Evolutionary conservation across 2,797 vertebrate species (phyloP).

Genomic region (Myotis planiceps): DNA sequence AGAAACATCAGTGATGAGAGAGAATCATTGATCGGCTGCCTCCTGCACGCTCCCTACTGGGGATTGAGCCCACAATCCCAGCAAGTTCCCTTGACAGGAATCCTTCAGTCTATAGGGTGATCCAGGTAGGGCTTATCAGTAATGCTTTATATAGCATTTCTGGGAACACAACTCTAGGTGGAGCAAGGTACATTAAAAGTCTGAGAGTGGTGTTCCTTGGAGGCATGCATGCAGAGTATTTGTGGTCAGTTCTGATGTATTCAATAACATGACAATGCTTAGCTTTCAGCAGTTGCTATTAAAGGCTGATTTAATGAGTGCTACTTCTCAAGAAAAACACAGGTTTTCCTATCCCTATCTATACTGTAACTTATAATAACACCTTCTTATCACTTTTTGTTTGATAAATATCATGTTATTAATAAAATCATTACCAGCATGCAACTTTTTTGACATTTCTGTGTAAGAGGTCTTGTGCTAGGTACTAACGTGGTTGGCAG

Average conservation of each 20-base stretch:
- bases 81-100: too few species aligned
- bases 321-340: neutral
- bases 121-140: neutral
- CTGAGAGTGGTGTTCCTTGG: neutral
- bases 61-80: too few species aligned
- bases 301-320: neutral
- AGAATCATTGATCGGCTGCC: too few species aligned
- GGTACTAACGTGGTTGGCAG: neutral
- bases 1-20: too few species aligned
- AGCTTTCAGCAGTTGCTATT: neutral
- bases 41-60: too few species aligned
- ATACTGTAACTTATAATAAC: neutral
- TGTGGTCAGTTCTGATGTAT: neutral
- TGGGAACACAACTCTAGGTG: neutral
- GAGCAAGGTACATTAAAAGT: neutral
- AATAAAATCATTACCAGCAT: neutral
- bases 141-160: neutral
- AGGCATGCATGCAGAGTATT: too few species aligned
- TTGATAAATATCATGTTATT: neutral
- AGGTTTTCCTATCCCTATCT: neutral
- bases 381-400: neutral
- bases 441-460: neutral
- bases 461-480: neutral
- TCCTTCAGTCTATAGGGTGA: too few species aligned
- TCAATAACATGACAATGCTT: fast-evolving